Percentiles rank a stretch among this genome's conserved stretches.
Conservation (phyloP, 2,797 vertebrate genomes). For the Rhincodon typus region DNA sequence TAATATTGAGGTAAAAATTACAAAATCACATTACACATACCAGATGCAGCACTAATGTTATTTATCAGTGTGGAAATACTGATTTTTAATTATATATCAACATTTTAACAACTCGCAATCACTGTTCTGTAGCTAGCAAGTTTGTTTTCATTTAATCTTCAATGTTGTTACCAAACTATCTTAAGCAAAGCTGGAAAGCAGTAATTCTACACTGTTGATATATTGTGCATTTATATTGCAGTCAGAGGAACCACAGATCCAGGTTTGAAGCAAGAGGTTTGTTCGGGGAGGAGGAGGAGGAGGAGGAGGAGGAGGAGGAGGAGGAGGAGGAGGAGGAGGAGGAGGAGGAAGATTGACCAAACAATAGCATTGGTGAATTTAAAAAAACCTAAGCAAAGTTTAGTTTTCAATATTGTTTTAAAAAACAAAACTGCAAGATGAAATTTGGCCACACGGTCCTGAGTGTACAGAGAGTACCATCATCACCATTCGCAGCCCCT, state of each 20-base stretch:
- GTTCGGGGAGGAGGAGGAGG: too few relatives aligned
- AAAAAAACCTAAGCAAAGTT: background rate
- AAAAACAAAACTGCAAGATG: background rate
- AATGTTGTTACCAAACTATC: background rate
- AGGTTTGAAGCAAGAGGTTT: background rate
- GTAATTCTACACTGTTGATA: background rate
- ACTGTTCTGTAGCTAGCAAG: too few relatives aligned
- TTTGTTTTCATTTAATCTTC: background rate
- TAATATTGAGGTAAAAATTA: background rate
- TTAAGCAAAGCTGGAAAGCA: background rate
- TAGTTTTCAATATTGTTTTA: background rate
- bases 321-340: background rate
- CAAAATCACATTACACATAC: background rate
- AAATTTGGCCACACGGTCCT: too few relatives aligned
- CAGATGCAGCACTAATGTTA: background rate
- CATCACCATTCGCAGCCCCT: too few relatives aligned
- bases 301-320: too few relatives aligned
- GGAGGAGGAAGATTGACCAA: background rate
- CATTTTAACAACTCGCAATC: background rate
- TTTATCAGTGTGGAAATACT: background rate
- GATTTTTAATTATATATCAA: background rate
- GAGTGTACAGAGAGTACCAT: too few relatives aligned
- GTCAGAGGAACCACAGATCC: background rate
- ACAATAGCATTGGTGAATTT: background rate
- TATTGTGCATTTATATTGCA: background rate